Base-by-base conservation (phyloP, 2,888 invertebrate species). In the Acleris laterana region DNA sequence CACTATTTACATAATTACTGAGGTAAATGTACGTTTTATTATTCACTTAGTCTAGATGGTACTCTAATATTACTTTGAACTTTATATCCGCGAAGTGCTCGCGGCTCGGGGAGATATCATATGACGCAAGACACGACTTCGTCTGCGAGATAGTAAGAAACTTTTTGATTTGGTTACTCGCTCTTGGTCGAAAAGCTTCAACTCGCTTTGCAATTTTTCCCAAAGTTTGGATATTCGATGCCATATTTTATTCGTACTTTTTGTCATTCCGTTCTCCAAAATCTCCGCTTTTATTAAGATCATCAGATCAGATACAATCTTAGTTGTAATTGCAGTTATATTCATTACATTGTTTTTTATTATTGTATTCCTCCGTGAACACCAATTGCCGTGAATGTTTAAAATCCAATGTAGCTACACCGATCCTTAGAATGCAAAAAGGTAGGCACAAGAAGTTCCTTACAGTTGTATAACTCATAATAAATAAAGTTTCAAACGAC, bases 121-220 rank as follows among this genome's bases (percentile, higher is more conserved):
- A 51, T 46, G 46, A 20, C 42, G 55, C 20, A 50, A 60, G 46
- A 20, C 42, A 20, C 20, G 32, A 65, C 55, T 65, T 61, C 32
- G n/a, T 51, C 55, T 32, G 50, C 44, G 60, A 22, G 55, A 53
- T 32, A 49, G 55, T 49, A 46, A 16, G 53, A 50, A 65, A 65
- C 65, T 65, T 65, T 65, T 50, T 51, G 55, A 65, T 65, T 65
- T 65, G 53, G 64, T 65, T 65, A 65, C 60, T 60, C 63, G 46
- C 48, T 32, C 58, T 49, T 13, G 60, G 49, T 55, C 42, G 55
- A 42, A 25, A 57, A 53, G 22, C 48, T 46, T 22, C 20, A 48
- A 32, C 59, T 52, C 55, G 46, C 63, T 53, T 63, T 53, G 55
- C 49, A 17, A 32, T 56, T 56, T 65, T 56, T 56, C 44, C 17